A percentile compares a stretch with the other conserved stretches of the same genome.
phyloP scores from a whole-genome alignment of 2,113 vertebrate genomes.

The Coreoperca whiteheadi region DNA sequence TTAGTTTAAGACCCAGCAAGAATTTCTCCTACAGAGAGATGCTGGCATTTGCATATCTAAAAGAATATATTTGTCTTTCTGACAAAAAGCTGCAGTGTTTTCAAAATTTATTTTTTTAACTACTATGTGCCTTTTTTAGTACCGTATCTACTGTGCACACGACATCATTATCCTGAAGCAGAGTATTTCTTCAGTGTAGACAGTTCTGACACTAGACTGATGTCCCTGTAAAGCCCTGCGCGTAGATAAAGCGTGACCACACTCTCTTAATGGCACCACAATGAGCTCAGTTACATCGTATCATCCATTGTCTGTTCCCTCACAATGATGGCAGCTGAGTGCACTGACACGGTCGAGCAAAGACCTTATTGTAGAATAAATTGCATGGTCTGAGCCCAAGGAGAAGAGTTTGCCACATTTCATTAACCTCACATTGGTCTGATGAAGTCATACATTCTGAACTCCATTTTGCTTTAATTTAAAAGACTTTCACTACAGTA shows the following conservation, averaged over 20 bases:
- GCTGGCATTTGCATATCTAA: background rate
- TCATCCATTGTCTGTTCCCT: conserved; percentile 43
- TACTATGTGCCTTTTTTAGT: background rate
- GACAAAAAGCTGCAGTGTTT: background rate
- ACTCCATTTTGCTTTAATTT: conserved; percentile 66
- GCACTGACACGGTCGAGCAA: conserved; percentile 57
- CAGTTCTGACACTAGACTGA: conserved; percentile 37
- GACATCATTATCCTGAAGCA: background rate
- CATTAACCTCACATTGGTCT: conserved; percentile 72
- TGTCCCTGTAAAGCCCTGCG: conserved; percentile 7
- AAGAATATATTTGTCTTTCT: background rate
- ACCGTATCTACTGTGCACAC: background rate
- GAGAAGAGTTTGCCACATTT: conserved; percentile 67
- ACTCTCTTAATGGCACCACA: conserved; percentile 16
- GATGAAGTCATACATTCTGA: conserved; percentile 75
- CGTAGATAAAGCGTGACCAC: conserved; percentile 26
- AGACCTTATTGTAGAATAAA: conserved; percentile 63
- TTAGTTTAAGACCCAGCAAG: background rate
- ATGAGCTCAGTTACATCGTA: conserved; percentile 35
- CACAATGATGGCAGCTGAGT: conserved; percentile 37
- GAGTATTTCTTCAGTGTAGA: conserved; percentile 2
- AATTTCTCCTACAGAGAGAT: background rate
- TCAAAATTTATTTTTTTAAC: background rate
- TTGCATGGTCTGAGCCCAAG: conserved; percentile 58
- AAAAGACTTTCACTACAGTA: conserved; percentile 70